Percentiles rank a stretch among this genome's conserved stretches.
Evolutionary conservation across 2,888 invertebrate species (phyloP).

Genomic region (Peribatodes rhomboidaria): DNA sequence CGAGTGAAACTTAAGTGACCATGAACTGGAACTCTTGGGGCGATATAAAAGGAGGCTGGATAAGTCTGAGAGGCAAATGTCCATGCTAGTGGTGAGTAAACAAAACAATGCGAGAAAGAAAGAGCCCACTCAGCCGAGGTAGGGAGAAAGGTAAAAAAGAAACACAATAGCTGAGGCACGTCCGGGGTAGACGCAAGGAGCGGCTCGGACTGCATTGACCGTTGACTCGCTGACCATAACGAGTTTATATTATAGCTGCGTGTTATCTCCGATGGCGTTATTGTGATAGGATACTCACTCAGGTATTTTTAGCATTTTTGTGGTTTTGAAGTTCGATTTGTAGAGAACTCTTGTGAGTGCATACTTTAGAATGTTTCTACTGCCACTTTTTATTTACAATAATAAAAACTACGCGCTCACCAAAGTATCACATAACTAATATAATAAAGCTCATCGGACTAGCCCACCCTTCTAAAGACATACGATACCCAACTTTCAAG

Average conservation of each 20-base stretch:
- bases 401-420: not conserved
- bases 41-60: slow-evolving; percentile 57
- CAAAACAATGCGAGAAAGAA: slow-evolving; percentile 72
- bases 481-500: slow-evolving; percentile 60
- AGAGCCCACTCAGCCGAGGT: slow-evolving; percentile 71
- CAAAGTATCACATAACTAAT: slow-evolving; percentile 28
- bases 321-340: too few relatives aligned
- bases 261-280: slow-evolving; percentile 6
- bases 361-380: too few relatives aligned
- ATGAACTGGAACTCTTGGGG: slow-evolving; percentile 59
- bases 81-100: slow-evolving; percentile 69
- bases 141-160: slow-evolving; percentile 72
- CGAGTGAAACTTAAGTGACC: slow-evolving; percentile 59
- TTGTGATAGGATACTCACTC: not conserved
- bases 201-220: slow-evolving; percentile 65
- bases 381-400: not conserved
- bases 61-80: slow-evolving; percentile 73
- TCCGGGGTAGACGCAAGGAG: slow-evolving; percentile 68
- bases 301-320: not conserved
- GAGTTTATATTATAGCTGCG: slow-evolving; percentile 52
- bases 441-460: slow-evolving; percentile 25
- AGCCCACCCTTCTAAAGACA: slow-evolving; percentile 46
- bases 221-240: slow-evolving; percentile 64
- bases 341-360: too few relatives aligned
- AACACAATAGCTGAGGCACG: slow-evolving; percentile 74